Percentiles rank a stretch among this genome's conserved stretches.
Conservation (phyloP, 2,113 vertebrate genomes). For the Malurus alboscapulatus region DNA sequence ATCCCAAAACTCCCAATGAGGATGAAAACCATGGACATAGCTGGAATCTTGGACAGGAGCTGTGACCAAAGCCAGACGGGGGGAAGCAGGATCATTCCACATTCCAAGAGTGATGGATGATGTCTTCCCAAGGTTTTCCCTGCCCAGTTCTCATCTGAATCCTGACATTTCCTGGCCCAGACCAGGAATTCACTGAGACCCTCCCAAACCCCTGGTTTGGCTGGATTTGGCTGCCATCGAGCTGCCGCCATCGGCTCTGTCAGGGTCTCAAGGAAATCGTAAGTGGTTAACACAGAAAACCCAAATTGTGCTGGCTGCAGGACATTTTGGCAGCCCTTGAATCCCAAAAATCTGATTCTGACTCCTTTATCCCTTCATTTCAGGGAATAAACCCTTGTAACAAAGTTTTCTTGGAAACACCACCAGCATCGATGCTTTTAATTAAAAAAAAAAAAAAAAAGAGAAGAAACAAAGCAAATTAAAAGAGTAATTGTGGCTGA, state of each 20-base stretch:
- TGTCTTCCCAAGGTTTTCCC: neutral
- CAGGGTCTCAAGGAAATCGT: neutral
- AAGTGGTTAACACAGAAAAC: neutral
- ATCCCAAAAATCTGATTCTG: neutral
- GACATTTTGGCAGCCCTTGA: neutral
- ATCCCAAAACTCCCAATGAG: neutral
- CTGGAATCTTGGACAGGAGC: accelerated
- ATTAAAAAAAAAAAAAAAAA: neutral
- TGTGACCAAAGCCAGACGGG: neutral
- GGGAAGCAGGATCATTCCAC: neutral
- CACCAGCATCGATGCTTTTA: neutral
- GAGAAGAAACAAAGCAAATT: neutral
- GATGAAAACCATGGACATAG: neutral
- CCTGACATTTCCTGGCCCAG: neutral
- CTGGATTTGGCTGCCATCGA: neutral
- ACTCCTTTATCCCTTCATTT: conserved; percentile 5
- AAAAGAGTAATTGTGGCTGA: neutral
- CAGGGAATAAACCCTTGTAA: neutral
- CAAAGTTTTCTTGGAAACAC: conserved; percentile 1
- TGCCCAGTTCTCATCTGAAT: neutral
- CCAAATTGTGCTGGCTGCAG: neutral
- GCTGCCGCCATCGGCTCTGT: neutral
- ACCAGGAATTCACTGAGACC: neutral
- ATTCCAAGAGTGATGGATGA: neutral
- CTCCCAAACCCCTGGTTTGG: neutral